Percentiles rank a stretch among this genome's conserved stretches.
phyloP scores from a whole-genome alignment of 2,888 invertebrate species.

The Lagria hirta region DNA sequence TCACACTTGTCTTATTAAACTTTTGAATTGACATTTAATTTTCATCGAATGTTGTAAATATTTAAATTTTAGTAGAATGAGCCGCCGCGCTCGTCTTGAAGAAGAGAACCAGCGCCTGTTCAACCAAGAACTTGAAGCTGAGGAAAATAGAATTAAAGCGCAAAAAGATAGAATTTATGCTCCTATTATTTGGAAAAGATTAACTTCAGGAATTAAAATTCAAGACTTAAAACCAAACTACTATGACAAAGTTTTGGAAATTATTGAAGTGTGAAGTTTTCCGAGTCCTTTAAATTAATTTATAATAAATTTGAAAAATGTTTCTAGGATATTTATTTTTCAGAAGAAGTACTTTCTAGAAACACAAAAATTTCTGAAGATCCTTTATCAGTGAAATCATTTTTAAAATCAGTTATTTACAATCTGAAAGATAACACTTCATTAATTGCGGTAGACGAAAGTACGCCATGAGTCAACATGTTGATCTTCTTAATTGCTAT shows the following conservation, averaged over 20 bases:
- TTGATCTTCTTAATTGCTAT: neutral
- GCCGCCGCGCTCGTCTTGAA: constrained; percentile 45
- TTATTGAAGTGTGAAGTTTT: constrained; percentile 40
- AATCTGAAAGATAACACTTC: constrained; percentile 46
- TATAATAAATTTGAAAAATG: constrained; percentile 1
- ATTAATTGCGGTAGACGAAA: constrained; percentile 45
- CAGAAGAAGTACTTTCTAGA: constrained; percentile 45
- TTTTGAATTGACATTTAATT: neutral
- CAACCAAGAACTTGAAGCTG: constrained; percentile 45
- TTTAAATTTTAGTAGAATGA: constrained; percentile 43
- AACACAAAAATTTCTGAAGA: constrained; percentile 46
- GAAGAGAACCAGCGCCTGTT: constrained; percentile 40
- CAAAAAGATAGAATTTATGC: constrained; percentile 40
- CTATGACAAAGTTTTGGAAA: constrained; percentile 39
- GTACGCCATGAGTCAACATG: neutral
- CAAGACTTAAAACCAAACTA: constrained; percentile 44
- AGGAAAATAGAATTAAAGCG: constrained; percentile 40
- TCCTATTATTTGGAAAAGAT: constrained; percentile 45
- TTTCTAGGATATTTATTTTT: constrained; percentile 14
- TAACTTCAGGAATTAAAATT: constrained; percentile 44
- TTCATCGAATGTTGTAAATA: no score
- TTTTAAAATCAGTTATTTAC: constrained; percentile 38
- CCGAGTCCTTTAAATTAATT: neutral
- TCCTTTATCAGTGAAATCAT: constrained; percentile 41
- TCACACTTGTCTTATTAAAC: no score